These are phyloP conservation scores for Zosterops lateralis DNA, from an alignment of 2,113 vertebrate genomes.

Conservation along the genomic window DNA sequence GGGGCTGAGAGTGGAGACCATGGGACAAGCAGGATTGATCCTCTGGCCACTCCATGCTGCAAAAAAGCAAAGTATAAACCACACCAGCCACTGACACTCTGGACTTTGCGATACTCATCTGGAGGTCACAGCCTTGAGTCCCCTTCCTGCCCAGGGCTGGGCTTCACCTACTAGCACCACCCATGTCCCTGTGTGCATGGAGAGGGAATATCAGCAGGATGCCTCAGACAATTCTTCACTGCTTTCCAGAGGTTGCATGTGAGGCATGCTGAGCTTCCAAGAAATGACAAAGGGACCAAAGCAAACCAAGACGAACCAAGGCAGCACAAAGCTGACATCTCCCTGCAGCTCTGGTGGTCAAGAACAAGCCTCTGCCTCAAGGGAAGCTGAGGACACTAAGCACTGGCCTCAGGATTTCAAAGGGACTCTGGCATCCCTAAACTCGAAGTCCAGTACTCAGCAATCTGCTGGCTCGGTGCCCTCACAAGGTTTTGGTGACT, in stretches of 20 bases:
- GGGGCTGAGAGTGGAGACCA: accelerated
- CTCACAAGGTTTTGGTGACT: neutral
- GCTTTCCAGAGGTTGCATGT: neutral
- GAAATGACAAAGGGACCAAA: neutral
- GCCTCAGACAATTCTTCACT: neutral
- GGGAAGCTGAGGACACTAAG: neutral
- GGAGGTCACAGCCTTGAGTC: neutral
- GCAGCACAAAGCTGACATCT: neutral
- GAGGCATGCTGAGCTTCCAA: neutral
- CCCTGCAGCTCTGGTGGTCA: neutral
- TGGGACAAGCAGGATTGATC: neutral
- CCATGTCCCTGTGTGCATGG: accelerated
- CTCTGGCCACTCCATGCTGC: neutral
- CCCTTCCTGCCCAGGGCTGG: neutral
- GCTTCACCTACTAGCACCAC: neutral
- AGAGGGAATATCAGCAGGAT: neutral
- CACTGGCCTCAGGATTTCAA: accelerated
- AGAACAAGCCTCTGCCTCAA: neutral
- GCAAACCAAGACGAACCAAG: accelerated
- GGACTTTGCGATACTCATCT: neutral
- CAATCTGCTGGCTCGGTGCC: neutral
- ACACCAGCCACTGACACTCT: accelerated
- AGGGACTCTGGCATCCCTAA: neutral
- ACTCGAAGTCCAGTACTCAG: accelerated
- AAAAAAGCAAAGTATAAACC: neutral